phyloP scores from a whole-genome alignment of 2,797 vertebrate species.

The Alectoris magna region DNA sequence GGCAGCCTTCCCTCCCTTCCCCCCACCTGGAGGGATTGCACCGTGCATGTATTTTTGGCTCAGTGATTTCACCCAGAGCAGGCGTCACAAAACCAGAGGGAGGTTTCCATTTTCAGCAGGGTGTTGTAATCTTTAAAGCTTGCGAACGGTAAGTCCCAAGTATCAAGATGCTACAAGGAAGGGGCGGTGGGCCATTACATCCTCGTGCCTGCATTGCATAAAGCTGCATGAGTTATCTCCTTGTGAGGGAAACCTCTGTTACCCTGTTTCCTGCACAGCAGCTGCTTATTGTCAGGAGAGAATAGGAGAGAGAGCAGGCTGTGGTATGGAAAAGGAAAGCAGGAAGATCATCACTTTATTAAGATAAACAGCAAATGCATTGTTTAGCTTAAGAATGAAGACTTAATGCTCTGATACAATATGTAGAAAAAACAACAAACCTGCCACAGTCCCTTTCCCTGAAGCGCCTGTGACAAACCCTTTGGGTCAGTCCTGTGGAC shows the following conservation, averaged over 20 bases:
- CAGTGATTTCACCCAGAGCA: constrained; percentile 36
- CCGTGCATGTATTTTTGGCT: not conserved
- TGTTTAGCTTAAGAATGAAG: constrained; percentile 52
- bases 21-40: not conserved
- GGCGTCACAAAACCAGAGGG: not conserved
- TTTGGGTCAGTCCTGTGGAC: not conserved
- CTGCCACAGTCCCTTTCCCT: constrained; percentile 5
- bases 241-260: constrained; percentile 25
- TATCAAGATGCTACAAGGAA: not conserved
- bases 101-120: constrained; percentile 38
- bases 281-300: constrained; percentile 56
- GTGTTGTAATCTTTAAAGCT: not conserved
- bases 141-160: not conserved
- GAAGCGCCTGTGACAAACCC: not conserved
- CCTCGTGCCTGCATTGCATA: not conserved
- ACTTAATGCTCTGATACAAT: constrained; percentile 12
- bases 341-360: constrained; percentile 67
- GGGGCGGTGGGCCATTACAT: not conserved
- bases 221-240: constrained; percentile 13
- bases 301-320: constrained; percentile 32
- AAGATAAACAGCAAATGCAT: constrained; percentile 49
- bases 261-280: constrained; percentile 43
- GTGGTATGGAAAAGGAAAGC: not conserved
- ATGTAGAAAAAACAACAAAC: not conserved
- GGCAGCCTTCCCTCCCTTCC: constrained; percentile 1